A percentile compares a stretch with the other conserved stretches of the same genome.
Conservation (phyloP, 2,888 invertebrate species). For the Rotaria socialis region DNA sequence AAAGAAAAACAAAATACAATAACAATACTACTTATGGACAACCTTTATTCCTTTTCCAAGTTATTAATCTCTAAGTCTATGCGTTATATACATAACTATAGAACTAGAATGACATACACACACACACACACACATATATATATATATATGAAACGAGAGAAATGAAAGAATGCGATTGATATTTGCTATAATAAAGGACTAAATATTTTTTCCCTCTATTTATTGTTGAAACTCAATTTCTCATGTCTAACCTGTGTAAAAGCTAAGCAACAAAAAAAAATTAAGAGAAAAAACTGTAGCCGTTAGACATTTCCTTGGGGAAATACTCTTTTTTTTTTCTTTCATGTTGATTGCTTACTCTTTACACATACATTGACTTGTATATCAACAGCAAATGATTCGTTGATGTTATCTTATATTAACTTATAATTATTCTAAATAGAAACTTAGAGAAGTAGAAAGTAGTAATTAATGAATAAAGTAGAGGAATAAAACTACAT, state of each 20-base stretch:
- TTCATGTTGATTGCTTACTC: background rate
- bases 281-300: background rate
- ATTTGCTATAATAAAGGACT: background rate
- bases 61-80: background rate
- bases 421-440: background rate
- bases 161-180: background rate
- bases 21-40: background rate
- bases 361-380: background rate
- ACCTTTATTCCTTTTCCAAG: background rate
- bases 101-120: background rate
- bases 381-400: background rate
- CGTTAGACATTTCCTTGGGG: background rate
- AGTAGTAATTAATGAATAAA: background rate
- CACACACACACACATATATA: too few relatives aligned
- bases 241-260: background rate
- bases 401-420: background rate
- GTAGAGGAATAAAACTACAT: background rate
- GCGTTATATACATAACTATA: background rate
- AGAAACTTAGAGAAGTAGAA: background rate
- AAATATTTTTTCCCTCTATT: background rate
- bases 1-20: background rate
- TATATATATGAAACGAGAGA: background rate
- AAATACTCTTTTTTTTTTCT: background rate
- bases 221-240: background rate
- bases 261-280: background rate